A percentile compares a stretch with the other conserved stretches of the same genome.
Evolutionary conservation across 2,797 vertebrate species (phyloP).

Genomic region (Nasua narica): DNA sequence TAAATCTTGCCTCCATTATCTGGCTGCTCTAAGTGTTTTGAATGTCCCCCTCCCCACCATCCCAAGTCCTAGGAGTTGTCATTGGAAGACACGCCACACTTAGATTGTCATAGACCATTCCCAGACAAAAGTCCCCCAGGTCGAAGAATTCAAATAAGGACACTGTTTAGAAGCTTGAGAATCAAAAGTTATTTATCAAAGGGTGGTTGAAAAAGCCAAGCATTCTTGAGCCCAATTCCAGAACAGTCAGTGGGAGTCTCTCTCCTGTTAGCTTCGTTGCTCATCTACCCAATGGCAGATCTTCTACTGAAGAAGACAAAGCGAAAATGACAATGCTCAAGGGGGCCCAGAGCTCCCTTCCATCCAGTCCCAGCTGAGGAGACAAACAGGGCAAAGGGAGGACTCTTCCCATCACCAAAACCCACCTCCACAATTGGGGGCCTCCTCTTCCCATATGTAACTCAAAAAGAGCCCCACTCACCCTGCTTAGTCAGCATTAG

Average conservation of each 20-base stretch:
- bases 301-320: not conserved
- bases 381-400: not conserved
- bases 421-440: not conserved
- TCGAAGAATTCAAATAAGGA: conserved; percentile 27
- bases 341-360: not conserved
- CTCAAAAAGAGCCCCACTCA: not conserved
- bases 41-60: not conserved
- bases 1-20: not conserved
- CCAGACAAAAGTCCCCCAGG: conserved; percentile 12
- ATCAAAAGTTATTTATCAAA: conserved; percentile 61
- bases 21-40: not conserved
- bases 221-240: conserved; percentile 14
- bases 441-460: not conserved
- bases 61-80: not conserved
- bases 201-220: conserved; percentile 40
- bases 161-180: conserved; percentile 51
- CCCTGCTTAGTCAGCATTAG: not conserved
- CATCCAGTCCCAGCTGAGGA: not conserved
- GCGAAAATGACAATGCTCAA: not conserved
- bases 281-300: not conserved
- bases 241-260: not conserved
- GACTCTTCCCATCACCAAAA: not conserved
- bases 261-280: conserved; percentile 1
- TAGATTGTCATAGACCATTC: not conserved
- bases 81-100: not conserved